Percentiles rank a stretch among this genome's conserved stretches.
Conservation (phyloP, 2,113 vertebrate species). For the Hippocampus zosterae region DNA sequence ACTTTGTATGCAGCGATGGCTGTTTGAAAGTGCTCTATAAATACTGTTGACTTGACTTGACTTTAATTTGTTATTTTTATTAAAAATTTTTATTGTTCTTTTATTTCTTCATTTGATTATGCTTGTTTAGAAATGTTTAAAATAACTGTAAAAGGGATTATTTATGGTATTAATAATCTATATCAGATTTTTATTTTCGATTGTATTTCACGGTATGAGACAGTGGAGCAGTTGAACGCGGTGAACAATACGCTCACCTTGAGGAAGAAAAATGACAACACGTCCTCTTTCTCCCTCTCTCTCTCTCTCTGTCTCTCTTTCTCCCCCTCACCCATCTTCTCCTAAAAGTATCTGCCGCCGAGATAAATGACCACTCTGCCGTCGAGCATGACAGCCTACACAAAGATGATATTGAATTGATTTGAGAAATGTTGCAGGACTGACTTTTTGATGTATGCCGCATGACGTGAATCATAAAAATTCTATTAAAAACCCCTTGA, state of each 20-base stretch:
- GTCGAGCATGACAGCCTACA: constrained; percentile 86
- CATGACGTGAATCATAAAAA: constrained; percentile 91
- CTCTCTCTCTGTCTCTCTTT: constrained; percentile 31
- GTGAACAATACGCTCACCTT: constrained; percentile 27
- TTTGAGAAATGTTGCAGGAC: constrained; percentile 87
- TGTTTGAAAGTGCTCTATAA: no score
- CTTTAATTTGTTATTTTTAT: not conserved
- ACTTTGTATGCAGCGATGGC: no score
- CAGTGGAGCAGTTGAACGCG: not conserved
- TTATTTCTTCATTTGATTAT: not conserved
- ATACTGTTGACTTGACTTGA: no score
- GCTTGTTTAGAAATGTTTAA: not conserved
- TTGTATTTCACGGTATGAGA: not conserved
- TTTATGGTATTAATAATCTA: not conserved
- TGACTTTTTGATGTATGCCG: constrained; percentile 86
- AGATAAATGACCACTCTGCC: constrained; percentile 78
- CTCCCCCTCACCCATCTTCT: constrained; percentile 46
- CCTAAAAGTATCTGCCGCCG: constrained; percentile 79
- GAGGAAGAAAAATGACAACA: constrained; percentile 34
- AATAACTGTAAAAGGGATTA: not conserved
- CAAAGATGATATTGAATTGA: constrained; percentile 89
- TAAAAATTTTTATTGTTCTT: not conserved
- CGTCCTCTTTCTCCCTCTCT: constrained; percentile 42
- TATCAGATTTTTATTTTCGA: not conserved
- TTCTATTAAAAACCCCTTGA: constrained; percentile 96